Base-by-base conservation (phyloP, 2,113 vertebrate genomes). In the Chionomys nivalis region DNA sequence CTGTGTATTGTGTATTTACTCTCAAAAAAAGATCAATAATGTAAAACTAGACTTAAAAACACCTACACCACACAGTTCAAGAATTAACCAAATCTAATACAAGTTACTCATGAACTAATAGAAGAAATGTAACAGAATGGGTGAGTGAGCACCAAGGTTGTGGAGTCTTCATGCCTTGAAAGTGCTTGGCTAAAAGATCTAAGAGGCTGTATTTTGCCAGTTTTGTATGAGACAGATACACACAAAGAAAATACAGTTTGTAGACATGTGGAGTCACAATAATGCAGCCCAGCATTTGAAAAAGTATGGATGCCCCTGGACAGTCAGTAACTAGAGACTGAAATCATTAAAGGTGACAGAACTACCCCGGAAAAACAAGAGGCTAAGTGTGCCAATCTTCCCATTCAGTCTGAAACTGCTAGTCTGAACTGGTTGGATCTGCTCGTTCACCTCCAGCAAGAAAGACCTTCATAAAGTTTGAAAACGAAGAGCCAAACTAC, bases 61-160 rank as follows among this genome's bases (percentile, higher is more conserved):
- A 12, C 13, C 73, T 77, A 33, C 21, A 77, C 10, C 44, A 86
- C 28, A 68, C 13, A 93, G n/a, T 24, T 86, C 87, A 91, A 65
- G 70, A 96, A 83, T 70, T 42, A 76, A 77, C 87, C 39, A 76
- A 77, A 31, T 93, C 76, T 86, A 52, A 19, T 87, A 36, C 58
- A 93, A 63, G 24, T 39, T 76, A 76, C 55, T 77, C 72, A 42
- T 77, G 26, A 47, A 63, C 21, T 44, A 44, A 65, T 21, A 65
- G 39, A 42, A 65, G 28, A 85, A 10, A n/a, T 65, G 2, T 26
- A 89, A 44, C 66, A 96, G 16, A 44, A 58, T 14, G 39, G 33
- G 33, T 85, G 73, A 91, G 0, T 33, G 70, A 90, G 28, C 24
- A n/a, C 86, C 72, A 4, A 24, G 36, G 7, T 26, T 81, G 19